Conservation (phyloP, 1,140 invertebrate genomes). For the Armadillidium nasatum region DNA sequence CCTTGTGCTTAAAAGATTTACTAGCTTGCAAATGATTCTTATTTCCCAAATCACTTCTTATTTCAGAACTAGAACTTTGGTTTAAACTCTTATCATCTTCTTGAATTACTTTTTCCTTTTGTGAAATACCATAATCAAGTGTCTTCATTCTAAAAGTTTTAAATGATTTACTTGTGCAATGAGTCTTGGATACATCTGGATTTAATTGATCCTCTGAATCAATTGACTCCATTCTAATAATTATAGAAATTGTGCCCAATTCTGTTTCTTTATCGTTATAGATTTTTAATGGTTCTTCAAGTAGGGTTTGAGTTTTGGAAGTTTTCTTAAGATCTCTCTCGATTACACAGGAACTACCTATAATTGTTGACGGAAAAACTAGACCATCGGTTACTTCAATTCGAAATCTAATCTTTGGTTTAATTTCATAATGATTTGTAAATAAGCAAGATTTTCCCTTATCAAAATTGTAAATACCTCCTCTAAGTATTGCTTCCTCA, state of each 20-base stretch:
- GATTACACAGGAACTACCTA: background rate
- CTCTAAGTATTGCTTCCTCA: constrained; percentile 10
- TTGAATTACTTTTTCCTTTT: background rate
- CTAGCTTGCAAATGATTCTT: no score
- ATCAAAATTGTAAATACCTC: constrained; percentile 25
- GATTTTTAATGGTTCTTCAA: background rate
- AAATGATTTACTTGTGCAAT: background rate
- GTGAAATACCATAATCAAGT: background rate
- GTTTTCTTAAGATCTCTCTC: background rate
- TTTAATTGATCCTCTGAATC: background rate
- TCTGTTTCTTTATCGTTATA: background rate
- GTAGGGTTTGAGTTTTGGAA: background rate
- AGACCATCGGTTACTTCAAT: background rate
- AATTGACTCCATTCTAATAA: background rate
- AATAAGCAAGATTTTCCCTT: constrained; percentile 27
- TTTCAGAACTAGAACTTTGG: background rate
- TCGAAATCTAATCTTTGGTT: background rate
- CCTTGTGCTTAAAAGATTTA: background rate
- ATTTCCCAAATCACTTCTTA: background rate
- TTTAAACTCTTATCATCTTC: background rate
- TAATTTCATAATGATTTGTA: background rate
- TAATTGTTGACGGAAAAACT: background rate
- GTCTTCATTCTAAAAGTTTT: background rate
- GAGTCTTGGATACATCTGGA: background rate
- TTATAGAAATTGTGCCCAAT: background rate